Evolutionary conservation across 1,140 invertebrate genomes (phyloP).

Genomic region (fruit fly (Drosophila melanogaster)): Release_6_plus_ISO1_MT NT_033777.3:24769001-24769500

Average conservation of each 20-base stretch:
- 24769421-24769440: slow-evolving; percentile 54
- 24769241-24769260: slow-evolving; percentile 12
- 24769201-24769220: slow-evolving; percentile 34
- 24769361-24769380: slow-evolving; percentile 84
- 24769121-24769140: slow-evolving; percentile 15
- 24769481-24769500: background rate
- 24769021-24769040: too few species aligned
- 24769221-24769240: slow-evolving; percentile 47
- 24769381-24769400: slow-evolving; percentile 65
- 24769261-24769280: slow-evolving; percentile 28
- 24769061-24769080: too few species aligned
- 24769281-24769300: slow-evolving; percentile 16
- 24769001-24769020: background rate
- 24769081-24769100: background rate
- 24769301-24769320: slow-evolving; percentile 44
- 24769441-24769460: slow-evolving; percentile 22
- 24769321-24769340: slow-evolving; percentile 82
- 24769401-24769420: slow-evolving; percentile 54
- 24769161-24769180: slow-evolving; percentile 47
- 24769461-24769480: slow-evolving; percentile 21
- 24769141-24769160: slow-evolving; percentile 82
- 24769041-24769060: too few species aligned
- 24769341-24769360: slow-evolving; percentile 84
- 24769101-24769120: background rate
- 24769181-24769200: slow-evolving; percentile 24